Percentiles rank a stretch among this genome's conserved stretches.
Conservation (phyloP, 2,888 invertebrate genomes). For the Ferrisia virgata region DNA sequence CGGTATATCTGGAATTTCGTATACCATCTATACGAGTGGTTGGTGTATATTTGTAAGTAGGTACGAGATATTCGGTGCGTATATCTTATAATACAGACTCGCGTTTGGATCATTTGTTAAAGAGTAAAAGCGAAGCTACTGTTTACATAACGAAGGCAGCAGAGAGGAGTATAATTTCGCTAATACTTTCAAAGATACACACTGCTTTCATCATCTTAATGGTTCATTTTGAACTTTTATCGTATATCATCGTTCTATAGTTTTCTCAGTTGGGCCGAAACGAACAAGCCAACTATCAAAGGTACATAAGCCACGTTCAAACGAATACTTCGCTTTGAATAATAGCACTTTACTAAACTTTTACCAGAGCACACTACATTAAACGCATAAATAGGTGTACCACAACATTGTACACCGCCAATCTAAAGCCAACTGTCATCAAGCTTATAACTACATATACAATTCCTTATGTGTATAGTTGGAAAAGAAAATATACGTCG, state of each 20-base stretch:
- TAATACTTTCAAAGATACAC: constrained; percentile 33
- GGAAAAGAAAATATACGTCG: too few relatives aligned
- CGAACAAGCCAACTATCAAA: constrained; percentile 24
- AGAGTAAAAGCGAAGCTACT: constrained; percentile 23
- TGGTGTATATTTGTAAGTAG: too few relatives aligned
- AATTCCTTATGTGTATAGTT: too few relatives aligned
- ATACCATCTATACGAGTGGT: too few relatives aligned
- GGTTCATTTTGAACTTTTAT: constrained; percentile 33
- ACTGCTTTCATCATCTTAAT: constrained; percentile 33
- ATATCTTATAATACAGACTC: background rate
- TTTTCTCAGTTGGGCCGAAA: constrained; percentile 32
- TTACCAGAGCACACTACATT: constrained; percentile 31
- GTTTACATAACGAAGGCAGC: constrained; percentile 1
- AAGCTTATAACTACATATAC: background rate
- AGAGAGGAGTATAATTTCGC: constrained; percentile 29
- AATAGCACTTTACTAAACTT: constrained; percentile 15
- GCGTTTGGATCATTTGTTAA: background rate
- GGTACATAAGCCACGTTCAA: constrained; percentile 27
- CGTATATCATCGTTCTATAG: constrained; percentile 33
- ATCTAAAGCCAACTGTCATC: constrained; percentile 4
- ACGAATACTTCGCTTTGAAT: constrained; percentile 25
- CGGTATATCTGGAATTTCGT: too few relatives aligned
- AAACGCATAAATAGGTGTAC: constrained; percentile 18
- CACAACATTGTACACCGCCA: background rate
- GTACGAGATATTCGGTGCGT: background rate